A percentile compares a stretch with the other conserved stretches of the same genome.
phyloP scores from a whole-genome alignment of 2,888 invertebrate species.

The Phanerotoma sp. region DNA sequence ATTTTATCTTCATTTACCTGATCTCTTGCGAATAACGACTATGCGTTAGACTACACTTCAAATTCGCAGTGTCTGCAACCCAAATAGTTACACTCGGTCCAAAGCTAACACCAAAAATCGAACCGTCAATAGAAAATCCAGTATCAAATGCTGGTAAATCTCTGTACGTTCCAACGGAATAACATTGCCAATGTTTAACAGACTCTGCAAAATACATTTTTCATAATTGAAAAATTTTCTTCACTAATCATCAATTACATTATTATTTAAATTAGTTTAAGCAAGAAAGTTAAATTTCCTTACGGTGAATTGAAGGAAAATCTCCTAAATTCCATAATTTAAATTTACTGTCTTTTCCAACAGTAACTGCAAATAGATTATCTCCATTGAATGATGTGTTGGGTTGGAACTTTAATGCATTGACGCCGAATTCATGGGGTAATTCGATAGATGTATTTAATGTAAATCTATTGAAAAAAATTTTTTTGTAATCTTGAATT shows the following conservation, averaged over 20 bases:
- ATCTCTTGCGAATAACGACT: slow-evolving; percentile 53
- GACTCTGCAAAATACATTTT: slow-evolving; percentile 54
- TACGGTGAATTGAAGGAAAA: slow-evolving; percentile 61
- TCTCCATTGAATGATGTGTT: slow-evolving; percentile 50
- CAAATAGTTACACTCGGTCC: slow-evolving; percentile 69
- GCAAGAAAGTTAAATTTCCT: slow-evolving; percentile 38
- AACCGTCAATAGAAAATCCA: slow-evolving; percentile 75
- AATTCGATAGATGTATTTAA: slow-evolving; percentile 74
- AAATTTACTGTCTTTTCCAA: slow-evolving; percentile 69
- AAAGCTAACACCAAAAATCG: slow-evolving; percentile 71
- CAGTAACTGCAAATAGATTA: slow-evolving; percentile 64
- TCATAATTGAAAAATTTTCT: slow-evolving; percentile 10
- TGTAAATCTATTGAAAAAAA: slow-evolving; percentile 60
- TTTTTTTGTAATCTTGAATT: slow-evolving; percentile 7
- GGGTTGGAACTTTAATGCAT: slow-evolving; percentile 65
- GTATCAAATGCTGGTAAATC: slow-evolving; percentile 62
- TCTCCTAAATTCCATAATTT: slow-evolving; percentile 70
- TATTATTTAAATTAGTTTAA: too few relatives aligned
- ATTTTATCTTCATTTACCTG: slow-evolving; percentile 49
- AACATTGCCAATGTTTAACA: slow-evolving; percentile 67
- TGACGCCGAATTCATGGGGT: slow-evolving; percentile 68
- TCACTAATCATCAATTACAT: slow-evolving; percentile 2
- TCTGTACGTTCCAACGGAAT: slow-evolving; percentile 65
- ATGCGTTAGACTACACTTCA: slow-evolving; percentile 64
- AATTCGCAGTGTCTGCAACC: slow-evolving; percentile 63